A percentile compares a stretch with the other conserved stretches of the same genome.
Evolutionary conservation across 2,888 invertebrate species (phyloP).

Genomic region (Stomorhina lunata): DNA sequence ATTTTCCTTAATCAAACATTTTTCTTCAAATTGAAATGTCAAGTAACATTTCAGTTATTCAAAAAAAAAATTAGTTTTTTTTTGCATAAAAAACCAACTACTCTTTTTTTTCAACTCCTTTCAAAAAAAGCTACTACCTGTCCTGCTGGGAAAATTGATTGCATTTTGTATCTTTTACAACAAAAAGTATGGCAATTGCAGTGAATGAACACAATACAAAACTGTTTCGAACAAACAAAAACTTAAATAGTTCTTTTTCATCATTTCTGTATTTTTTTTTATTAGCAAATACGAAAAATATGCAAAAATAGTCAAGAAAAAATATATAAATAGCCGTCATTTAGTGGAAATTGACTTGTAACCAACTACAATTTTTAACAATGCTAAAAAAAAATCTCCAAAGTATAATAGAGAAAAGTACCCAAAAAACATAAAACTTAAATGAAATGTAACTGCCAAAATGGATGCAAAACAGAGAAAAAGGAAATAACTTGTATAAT

Average conservation of each 20-base stretch:
- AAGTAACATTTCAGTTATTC: constrained; percentile 36
- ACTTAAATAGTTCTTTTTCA: constrained; percentile 2
- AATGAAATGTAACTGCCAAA: constrained; percentile 59
- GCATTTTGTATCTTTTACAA: constrained; percentile 60
- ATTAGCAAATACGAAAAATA: constrained; percentile 42
- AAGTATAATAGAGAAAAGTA: constrained; percentile 26
- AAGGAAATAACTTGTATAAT: constrained; percentile 44
- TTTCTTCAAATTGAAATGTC: constrained; percentile 57
- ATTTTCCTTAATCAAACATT: background rate
- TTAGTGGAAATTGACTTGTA: constrained; percentile 65
- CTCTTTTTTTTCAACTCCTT: constrained; percentile 5
- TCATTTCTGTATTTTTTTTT: constrained; percentile 26
- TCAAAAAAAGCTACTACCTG: constrained; percentile 53
- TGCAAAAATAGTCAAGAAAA: constrained; percentile 38
- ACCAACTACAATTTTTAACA: constrained; percentile 57
- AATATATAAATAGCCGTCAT: constrained; percentile 64
- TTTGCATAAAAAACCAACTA: background rate
- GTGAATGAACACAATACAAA: constrained; percentile 35
- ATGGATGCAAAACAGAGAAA: constrained; percentile 20
- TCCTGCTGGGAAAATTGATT: constrained; percentile 67
- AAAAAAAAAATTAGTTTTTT: constrained; percentile 26
- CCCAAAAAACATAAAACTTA: constrained; percentile 32
- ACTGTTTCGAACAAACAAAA: constrained; percentile 25
- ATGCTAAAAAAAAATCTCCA: constrained; percentile 5
- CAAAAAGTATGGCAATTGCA: constrained; percentile 47